A percentile compares a stretch with the other conserved stretches of the same genome.
These are phyloP conservation scores for Thrips palmi DNA, from an alignment of 1,140 invertebrate species.

Conservation along the genomic window DNA sequence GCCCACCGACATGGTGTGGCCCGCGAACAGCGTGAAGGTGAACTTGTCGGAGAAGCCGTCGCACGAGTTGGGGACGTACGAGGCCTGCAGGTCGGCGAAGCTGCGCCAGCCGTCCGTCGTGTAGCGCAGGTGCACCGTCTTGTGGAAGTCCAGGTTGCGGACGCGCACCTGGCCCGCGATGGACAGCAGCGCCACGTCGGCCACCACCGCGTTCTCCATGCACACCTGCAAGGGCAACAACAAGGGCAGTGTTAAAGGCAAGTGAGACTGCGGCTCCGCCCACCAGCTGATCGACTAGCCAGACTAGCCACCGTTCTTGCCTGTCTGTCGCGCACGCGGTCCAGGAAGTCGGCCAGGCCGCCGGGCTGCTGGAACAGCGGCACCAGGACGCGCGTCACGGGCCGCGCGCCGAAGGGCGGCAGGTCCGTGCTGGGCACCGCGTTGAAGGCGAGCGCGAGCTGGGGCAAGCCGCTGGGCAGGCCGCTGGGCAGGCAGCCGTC, in stretches of 20 bases:
- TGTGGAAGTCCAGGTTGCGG: conserved; percentile 78
- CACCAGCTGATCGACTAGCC: no score
- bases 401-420: conserved; percentile 9
- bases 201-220: conserved; percentile 65
- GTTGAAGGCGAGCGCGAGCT: conserved; percentile 10
- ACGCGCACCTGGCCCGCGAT: conserved; percentile 76
- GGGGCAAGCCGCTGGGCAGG: conserved; percentile 12
- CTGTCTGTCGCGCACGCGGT: conserved; percentile 45
- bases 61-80: conserved; percentile 72
- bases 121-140: conserved; percentile 73
- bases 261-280: no score
- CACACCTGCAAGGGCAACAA: conserved; percentile 36
- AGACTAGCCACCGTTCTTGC: no score
- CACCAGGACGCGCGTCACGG: conserved; percentile 27
- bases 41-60: conserved; percentile 88
- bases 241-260: no score
- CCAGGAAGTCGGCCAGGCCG: conserved; percentile 53
- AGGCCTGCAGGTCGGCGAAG: conserved; percentile 60
- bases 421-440: conserved; percentile 18
- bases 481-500: conserved; percentile 22
- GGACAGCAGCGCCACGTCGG: conserved; percentile 46
- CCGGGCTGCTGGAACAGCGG: conserved; percentile 72
- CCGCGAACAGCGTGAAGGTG: conserved; percentile 47
- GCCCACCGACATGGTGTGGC: conserved; percentile 48
- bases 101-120: conserved; percentile 71